These are phyloP conservation scores for Lepus europaeus DNA, from an alignment of 2,113 vertebrate species.

Conservation along the genomic window DNA sequence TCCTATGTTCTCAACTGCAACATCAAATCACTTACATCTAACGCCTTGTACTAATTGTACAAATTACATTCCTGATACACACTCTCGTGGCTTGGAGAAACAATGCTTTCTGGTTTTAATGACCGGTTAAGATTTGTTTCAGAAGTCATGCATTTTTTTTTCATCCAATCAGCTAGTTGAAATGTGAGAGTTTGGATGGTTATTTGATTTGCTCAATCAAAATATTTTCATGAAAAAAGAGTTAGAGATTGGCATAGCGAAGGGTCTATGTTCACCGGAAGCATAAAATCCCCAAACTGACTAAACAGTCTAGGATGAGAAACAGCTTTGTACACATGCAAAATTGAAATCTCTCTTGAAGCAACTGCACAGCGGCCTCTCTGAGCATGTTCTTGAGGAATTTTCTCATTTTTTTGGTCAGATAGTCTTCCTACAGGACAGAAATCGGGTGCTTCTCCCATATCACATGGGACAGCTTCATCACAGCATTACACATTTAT, in stretches of 20 bases:
- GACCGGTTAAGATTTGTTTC: neutral
- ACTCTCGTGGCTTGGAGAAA: neutral
- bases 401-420: neutral
- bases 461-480: accelerated
- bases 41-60: no score
- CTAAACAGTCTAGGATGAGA: neutral
- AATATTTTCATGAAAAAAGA: neutral
- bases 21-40: neutral
- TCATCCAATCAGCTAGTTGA: neutral
- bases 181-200: neutral
- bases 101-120: neutral
- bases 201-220: neutral
- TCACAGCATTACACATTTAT: neutral
- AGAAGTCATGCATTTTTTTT: neutral
- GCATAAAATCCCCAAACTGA: neutral
- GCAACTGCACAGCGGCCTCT: neutral
- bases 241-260: neutral
- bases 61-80: neutral
- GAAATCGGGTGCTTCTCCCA: neutral
- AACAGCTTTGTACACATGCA: neutral
- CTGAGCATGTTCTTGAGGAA: neutral
- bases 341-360: neutral
- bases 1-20: neutral
- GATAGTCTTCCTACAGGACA: neutral
- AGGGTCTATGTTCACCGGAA: neutral